Evolutionary conservation across 2,797 vertebrate genomes (phyloP), one percentile per base, ranked within the genome.

Genomic region (Pitangus sulphuratus): DNA sequence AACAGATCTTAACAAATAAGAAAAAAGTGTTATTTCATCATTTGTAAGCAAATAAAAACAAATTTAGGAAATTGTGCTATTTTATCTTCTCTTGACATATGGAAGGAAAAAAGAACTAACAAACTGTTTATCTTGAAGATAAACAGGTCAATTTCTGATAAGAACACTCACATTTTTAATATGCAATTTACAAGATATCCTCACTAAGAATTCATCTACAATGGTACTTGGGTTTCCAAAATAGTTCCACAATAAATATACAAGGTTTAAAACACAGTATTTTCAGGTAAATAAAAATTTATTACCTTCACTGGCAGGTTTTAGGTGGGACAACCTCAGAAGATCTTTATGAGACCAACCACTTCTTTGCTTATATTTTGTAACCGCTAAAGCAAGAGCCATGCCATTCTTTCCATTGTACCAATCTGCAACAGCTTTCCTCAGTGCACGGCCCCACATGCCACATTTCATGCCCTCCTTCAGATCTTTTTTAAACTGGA

Each of bases 301-400:
- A 96, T 98, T 97, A 99, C 99, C 98, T 98, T 99, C 99, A 96
- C 96, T 98, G 84, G 98, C 98, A 91, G 99, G 99, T 97, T 99
- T 99, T 95, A 99, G 98, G 96, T 99, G 99, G 24, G 99, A 99
- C 89, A 99, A 98, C 68, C 99, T 98, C 80, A 99, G 98, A 40
- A 99, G 98, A 97, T 99, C 99, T 97, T 99, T 98, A 97, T 99
- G 99, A 61, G 98, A 98, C 99, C 99, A 99, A 83, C 99, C 99
- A 72, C 98, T 98, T 96, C 98, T 98, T 90, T 99, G 98, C 91
- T 99, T 99, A 95, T 98, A 99, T 93, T 98, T 99, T 92, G 99
- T 99, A 92, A 99, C 98, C 3, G 98, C 98, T 71, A 97, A 97
- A 39, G 99, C 99, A 71, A 99, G 97, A 77, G 97, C 98, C 98